A percentile compares a stretch with the other conserved stretches of the same genome.
phyloP scores from a whole-genome alignment of 2,888 invertebrate species.

The Hemicrepidius hirtus region DNA sequence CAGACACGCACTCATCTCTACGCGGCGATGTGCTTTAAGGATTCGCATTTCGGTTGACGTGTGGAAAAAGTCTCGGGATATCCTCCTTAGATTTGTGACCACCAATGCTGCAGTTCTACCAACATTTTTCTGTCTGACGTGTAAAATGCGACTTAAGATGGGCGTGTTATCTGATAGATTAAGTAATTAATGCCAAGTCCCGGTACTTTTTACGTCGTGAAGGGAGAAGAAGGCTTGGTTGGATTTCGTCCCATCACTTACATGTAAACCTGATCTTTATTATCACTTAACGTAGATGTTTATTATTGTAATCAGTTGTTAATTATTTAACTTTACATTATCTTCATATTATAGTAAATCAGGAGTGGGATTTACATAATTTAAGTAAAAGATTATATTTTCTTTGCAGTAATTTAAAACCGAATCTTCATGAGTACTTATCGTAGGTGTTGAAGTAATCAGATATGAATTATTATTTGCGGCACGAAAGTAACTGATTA shows the following conservation, averaged over 20 bases:
- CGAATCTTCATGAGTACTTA: no score
- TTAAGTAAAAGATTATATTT: no score
- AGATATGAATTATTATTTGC: no score
- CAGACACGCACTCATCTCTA: conserved; percentile 47
- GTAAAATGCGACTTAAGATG: conserved; percentile 59
- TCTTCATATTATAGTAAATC: no score
- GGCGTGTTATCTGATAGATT: conserved; percentile 69
- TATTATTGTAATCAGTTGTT: no score
- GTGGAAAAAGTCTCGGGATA: conserved; percentile 25
- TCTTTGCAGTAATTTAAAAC: no score
- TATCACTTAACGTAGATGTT: no score
- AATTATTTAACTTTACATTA: no score
- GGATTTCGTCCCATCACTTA: neutral
- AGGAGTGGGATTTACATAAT: no score
- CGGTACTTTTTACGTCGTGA: conserved; percentile 1
- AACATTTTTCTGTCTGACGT: conserved; percentile 46
- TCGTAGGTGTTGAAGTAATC: no score
- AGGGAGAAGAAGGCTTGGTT: conserved; percentile 11
- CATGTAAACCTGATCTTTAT: no score
- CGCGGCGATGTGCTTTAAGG: neutral
- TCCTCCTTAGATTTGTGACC: conserved; percentile 35
- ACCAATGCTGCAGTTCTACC: conserved; percentile 39
- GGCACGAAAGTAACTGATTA: no score
- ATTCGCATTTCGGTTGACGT: conserved; percentile 24
- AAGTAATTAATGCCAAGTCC: conserved; percentile 61